phyloP scores from a whole-genome alignment of 2,797 vertebrate species.

The Bovichtus diacanthus region DNA sequence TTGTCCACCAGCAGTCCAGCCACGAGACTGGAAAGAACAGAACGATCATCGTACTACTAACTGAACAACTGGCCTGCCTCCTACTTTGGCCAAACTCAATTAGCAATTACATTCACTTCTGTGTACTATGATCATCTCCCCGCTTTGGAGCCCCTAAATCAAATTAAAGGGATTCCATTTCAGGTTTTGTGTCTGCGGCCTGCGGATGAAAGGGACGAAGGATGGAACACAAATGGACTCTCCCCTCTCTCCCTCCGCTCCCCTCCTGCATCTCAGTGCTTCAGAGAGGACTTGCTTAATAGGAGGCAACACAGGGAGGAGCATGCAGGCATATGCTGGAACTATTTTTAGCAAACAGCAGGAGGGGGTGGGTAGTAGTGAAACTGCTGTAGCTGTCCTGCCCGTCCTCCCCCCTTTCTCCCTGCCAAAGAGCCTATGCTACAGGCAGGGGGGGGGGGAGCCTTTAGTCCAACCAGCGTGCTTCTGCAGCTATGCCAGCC shows the following conservation, averaged over 20 bases:
- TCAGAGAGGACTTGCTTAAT: constrained; percentile 78
- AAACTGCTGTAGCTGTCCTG: constrained; percentile 65
- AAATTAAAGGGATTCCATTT: constrained; percentile 77
- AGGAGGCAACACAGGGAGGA: constrained; percentile 72
- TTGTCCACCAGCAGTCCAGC: background rate
- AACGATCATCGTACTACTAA: constrained; percentile 21
- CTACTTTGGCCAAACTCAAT: constrained; percentile 61
- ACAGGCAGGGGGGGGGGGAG: constrained; percentile 30
- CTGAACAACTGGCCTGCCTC: constrained; percentile 34
- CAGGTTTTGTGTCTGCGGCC: constrained; percentile 60
- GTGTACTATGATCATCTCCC: constrained; percentile 48
- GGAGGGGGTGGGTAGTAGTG: constrained; percentile 55
- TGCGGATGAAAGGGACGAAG: constrained; percentile 61
- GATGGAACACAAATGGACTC: constrained; percentile 70
- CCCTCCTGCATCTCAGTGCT: constrained; percentile 61
- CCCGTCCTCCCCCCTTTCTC: constrained; percentile 52
- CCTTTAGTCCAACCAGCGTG: constrained; percentile 56
- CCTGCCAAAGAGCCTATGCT: constrained; percentile 52
- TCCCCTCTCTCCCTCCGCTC: constrained; percentile 24
- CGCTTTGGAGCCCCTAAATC: constrained; percentile 62
- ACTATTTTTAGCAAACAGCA: constrained; percentile 76
- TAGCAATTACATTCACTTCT: constrained; percentile 58
- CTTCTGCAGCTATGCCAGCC: constrained; percentile 58
- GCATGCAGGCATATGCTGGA: constrained; percentile 68
- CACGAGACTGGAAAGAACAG: constrained; percentile 1